Percentiles rank a stretch among this genome's conserved stretches.
Conservation (phyloP, 2,888 invertebrate genomes). For the Anorthoa munda region DNA sequence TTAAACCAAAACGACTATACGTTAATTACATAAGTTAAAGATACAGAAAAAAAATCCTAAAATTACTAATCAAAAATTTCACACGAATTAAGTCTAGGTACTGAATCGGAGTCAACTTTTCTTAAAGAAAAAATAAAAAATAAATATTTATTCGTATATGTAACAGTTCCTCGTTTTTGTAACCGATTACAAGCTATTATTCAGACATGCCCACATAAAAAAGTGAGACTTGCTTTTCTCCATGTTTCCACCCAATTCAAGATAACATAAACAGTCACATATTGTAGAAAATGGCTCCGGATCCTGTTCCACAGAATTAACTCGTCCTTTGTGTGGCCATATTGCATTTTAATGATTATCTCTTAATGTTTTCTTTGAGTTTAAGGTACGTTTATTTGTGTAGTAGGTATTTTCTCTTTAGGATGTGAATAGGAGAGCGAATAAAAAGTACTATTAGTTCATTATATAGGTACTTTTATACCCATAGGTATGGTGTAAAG, state of each 20-base stretch:
- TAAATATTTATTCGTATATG: too few relatives aligned
- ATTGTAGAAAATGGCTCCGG: slow-evolving; percentile 9
- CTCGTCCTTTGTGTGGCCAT: slow-evolving; percentile 16
- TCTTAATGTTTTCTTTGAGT: slow-evolving; percentile 12
- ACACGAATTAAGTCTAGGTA: too few relatives aligned
- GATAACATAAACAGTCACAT: slow-evolving; percentile 15
- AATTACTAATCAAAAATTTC: too few relatives aligned
- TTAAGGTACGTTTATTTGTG: slow-evolving; percentile 16
- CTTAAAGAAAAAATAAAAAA: too few relatives aligned
- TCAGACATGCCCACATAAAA: background rate
- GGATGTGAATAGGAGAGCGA: background rate
- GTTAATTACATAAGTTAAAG: too few relatives aligned
- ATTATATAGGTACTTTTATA: too few relatives aligned
- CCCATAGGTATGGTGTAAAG: too few relatives aligned
- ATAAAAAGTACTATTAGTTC: background rate
- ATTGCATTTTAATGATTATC: slow-evolving; percentile 53
- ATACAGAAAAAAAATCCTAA: too few relatives aligned
- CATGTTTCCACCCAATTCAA: background rate
- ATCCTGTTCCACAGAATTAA: slow-evolving; percentile 23
- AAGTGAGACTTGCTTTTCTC: background rate
- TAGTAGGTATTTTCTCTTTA: slow-evolving; percentile 1
- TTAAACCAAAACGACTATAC: too few relatives aligned
- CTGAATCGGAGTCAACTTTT: too few relatives aligned
- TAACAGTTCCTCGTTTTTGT: background rate
- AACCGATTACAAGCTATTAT: background rate